Evolutionary conservation across 2,113 vertebrate genomes (phyloP).

Genomic region (Pomatorhinus ruficollis): DNA sequence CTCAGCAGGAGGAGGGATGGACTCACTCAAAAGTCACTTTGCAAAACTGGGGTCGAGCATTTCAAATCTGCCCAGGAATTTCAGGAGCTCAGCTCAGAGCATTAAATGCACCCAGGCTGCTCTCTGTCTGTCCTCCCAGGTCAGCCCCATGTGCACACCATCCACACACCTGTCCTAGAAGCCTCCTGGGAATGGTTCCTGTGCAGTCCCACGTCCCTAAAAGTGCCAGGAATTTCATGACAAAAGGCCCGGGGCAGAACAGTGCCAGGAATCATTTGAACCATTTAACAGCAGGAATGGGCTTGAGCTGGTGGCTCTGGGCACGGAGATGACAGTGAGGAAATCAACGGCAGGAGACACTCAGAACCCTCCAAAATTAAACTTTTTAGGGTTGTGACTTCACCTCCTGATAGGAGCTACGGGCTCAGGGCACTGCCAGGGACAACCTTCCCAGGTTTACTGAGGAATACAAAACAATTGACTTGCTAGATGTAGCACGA

Average conservation of each 20-base stretch:
- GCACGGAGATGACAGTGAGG: background rate
- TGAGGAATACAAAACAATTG: conserved; percentile 62
- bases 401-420: background rate
- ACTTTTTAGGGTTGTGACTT: background rate
- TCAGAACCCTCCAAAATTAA: background rate
- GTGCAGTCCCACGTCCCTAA: background rate
- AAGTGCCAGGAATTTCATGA: background rate
- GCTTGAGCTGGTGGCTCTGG: background rate
- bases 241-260: background rate
- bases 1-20: background rate
- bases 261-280: background rate
- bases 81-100: background rate
- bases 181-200: background rate
- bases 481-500: conserved; percentile 51
- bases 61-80: background rate
- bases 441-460: background rate
- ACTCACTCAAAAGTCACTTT: background rate
- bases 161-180: background rate
- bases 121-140: background rate
- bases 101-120: background rate
- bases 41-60: background rate
- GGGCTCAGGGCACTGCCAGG: rapidly evolving
- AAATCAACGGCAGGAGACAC: background rate
- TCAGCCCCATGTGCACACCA: background rate
- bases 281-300: background rate